Percentiles rank a stretch among this genome's conserved stretches.
Conservation (phyloP, 2,888 invertebrate species). For the Strigamia maritima region DNA sequence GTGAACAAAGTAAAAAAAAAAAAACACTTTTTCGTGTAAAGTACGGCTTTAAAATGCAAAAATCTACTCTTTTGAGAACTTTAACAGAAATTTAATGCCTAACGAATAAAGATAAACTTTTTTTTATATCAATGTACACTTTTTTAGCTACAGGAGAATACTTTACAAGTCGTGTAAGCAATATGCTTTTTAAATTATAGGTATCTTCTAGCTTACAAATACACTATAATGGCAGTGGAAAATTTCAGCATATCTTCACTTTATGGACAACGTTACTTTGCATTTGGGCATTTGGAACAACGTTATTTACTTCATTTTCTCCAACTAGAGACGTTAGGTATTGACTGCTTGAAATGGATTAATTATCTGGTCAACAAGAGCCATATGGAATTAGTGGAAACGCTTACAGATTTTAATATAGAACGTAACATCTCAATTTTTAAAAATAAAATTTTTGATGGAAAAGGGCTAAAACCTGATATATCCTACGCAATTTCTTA, state of each 20-base stretch:
- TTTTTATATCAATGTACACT: too few species aligned
- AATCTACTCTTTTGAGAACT: too few species aligned
- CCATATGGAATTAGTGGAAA: neutral
- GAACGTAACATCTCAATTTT: neutral
- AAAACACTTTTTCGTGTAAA: too few species aligned
- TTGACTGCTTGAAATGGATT: neutral
- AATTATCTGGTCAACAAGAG: neutral
- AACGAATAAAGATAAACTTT: too few species aligned
- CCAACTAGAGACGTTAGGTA: neutral
- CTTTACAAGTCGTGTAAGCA: too few species aligned
- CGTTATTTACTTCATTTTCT: neutral
- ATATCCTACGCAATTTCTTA: neutral
- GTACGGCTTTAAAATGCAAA: too few species aligned
- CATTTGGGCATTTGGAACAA: neutral
- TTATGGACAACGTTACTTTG: neutral
- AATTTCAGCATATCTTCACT: slow-evolving; percentile 23
- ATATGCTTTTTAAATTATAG: neutral
- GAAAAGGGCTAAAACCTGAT: neutral
- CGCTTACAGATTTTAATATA: neutral
- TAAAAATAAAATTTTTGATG: neutral
- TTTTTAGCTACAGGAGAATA: too few species aligned
- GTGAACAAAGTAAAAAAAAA: too few species aligned
- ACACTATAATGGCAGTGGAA: slow-evolving; percentile 26
- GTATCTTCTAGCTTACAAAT: slow-evolving; percentile 26
- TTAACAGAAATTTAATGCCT: too few species aligned